A percentile compares a stretch with the other conserved stretches of the same genome.
These are phyloP conservation scores for Rhagoletis zephyria DNA, from an alignment of 1,140 invertebrate species.

Conservation along the genomic window DNA sequence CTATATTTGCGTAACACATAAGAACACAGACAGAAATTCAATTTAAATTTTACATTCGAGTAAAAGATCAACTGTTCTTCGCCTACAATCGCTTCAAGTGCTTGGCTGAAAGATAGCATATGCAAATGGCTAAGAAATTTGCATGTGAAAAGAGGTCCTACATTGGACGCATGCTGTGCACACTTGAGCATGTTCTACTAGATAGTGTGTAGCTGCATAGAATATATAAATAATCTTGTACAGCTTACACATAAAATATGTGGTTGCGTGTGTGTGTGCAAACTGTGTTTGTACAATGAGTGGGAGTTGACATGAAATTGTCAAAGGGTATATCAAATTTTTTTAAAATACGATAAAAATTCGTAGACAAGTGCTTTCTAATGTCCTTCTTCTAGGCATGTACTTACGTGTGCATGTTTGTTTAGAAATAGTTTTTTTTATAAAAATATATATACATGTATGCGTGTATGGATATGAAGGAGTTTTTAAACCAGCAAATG, in stretches of 20 bases:
- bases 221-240: slow-evolving; percentile 21
- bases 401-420: too few relatives aligned
- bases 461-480: neutral
- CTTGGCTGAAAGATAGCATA: slow-evolving; percentile 7
- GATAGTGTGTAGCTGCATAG: too few relatives aligned
- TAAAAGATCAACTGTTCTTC: slow-evolving; percentile 37
- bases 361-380: slow-evolving; percentile 49
- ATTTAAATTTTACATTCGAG: slow-evolving; percentile 26
- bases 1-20: neutral
- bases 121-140: slow-evolving; percentile 31
- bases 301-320: neutral
- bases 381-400: neutral
- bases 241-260: neutral
- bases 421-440: too few relatives aligned
- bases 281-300: neutral
- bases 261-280: neutral
- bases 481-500: neutral
- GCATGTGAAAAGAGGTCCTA: slow-evolving; percentile 26
- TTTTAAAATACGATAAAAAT: slow-evolving; percentile 26
- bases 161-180: slow-evolving; percentile 26
- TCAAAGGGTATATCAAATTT: neutral
- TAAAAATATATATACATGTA: too few relatives aligned
- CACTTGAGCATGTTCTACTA: neutral
- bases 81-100: slow-evolving; percentile 27
- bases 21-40: neutral